phyloP scores from a whole-genome alignment of 1,140 invertebrate genomes.

The Ceratina australensis region DNA sequence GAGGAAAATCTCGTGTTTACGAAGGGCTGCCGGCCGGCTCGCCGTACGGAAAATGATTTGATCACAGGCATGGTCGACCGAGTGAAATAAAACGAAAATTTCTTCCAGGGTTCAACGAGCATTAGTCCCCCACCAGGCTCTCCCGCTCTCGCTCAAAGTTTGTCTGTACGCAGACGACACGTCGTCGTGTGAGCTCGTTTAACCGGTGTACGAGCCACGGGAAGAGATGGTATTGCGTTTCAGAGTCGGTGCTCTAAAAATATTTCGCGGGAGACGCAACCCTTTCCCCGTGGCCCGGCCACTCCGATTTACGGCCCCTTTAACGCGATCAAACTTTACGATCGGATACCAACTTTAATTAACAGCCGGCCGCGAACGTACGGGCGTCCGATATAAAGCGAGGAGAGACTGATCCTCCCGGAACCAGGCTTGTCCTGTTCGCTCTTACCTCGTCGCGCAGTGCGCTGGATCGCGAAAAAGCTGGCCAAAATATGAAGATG shows the following conservation, averaged over 20 bases:
- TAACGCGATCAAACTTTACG: too few relatives aligned
- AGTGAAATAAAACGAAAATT: constrained; percentile 61
- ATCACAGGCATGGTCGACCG: constrained; percentile 54
- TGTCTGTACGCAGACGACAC: background rate
- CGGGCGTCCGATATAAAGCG: too few relatives aligned
- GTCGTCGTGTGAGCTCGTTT: constrained; percentile 20
- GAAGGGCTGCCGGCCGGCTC: constrained; percentile 23
- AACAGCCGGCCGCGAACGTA: too few relatives aligned
- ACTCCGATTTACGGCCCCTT: background rate
- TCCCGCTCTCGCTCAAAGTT: background rate
- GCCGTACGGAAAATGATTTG: constrained; percentile 55
- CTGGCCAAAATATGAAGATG: too few relatives aligned
- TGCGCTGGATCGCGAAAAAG: too few relatives aligned
- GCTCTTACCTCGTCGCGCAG: too few relatives aligned
- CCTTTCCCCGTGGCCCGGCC: background rate
- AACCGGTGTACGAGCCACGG: constrained; percentile 10
- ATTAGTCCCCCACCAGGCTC: constrained; percentile 29
- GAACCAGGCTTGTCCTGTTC: too few relatives aligned
- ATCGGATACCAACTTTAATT: background rate
- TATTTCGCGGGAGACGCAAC: constrained; percentile 17
- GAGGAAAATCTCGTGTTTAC: constrained; percentile 44
- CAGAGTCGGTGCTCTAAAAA: constrained; percentile 42
- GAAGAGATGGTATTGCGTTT: constrained; percentile 6
- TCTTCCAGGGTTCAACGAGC: constrained; percentile 60
- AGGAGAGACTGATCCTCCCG: too few relatives aligned